Conservation (phyloP, 2,888 invertebrate genomes). For the Monoplex corrugatus region DNA sequence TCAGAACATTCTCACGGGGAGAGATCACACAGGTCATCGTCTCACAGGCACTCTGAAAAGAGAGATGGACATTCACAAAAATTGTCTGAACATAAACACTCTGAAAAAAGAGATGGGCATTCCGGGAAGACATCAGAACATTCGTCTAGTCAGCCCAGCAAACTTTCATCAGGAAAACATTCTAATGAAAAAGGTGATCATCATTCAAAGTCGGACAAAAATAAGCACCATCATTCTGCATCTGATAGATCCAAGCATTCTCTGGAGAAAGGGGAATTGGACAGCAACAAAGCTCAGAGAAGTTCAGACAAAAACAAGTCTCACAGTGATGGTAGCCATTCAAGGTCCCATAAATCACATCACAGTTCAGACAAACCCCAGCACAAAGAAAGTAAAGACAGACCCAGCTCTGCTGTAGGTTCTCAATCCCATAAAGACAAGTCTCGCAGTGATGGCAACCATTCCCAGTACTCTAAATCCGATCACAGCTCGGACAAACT, state of each 20-base stretch:
- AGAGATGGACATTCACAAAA: not conserved
- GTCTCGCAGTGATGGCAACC: not conserved
- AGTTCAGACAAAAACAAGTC: slow-evolving; percentile 28
- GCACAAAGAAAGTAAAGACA: not conserved
- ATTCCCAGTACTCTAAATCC: not conserved
- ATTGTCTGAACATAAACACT: not conserved
- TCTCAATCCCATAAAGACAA: too few species aligned
- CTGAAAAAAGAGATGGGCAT: slow-evolving; percentile 18
- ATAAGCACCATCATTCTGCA: not conserved
- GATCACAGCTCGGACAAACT: not conserved
- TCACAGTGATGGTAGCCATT: not conserved
- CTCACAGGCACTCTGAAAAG: slow-evolving; percentile 26
- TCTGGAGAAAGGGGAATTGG: not conserved
- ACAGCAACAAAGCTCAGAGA: slow-evolving; percentile 14
- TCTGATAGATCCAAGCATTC: slow-evolving; percentile 15
- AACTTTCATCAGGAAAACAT: not conserved
- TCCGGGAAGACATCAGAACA: slow-evolving; percentile 3
- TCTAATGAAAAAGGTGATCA: not conserved
- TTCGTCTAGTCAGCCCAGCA: slow-evolving; percentile 15
- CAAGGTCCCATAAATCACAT: not conserved
- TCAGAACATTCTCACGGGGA: not conserved
- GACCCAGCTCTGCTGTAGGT: not conserved
- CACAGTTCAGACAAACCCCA: not conserved
- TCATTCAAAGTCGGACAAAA: not conserved
- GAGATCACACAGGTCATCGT: not conserved